Evolutionary conservation across 2,797 vertebrate genomes (phyloP).

Genomic region (Clarias platycephalus): DNA sequence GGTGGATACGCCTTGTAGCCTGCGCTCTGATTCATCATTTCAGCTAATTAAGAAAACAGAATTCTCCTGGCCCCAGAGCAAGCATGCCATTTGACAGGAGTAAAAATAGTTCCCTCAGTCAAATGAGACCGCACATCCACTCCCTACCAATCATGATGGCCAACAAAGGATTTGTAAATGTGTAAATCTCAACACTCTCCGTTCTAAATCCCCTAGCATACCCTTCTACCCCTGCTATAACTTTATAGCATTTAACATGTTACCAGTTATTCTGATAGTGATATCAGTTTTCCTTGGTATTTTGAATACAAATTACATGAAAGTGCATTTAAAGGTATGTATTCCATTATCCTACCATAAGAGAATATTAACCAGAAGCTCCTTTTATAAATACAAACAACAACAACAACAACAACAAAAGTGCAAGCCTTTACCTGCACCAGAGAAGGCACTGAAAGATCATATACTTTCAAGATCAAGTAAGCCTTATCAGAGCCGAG

Average conservation of each 20-base stretch:
- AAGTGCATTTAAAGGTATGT: constrained; percentile 47
- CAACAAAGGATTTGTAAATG: constrained; percentile 47
- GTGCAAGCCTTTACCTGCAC: not conserved
- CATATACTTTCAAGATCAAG: too few species aligned
- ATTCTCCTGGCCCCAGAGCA: constrained; percentile 41
- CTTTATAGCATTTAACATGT: constrained; percentile 31
- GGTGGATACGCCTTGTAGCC: constrained; percentile 43
- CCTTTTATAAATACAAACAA: constrained; percentile 49
- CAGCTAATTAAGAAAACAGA: constrained; percentile 53
- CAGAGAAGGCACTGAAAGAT: constrained; percentile 15
- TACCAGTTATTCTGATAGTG: constrained; percentile 14
- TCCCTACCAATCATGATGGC: constrained; percentile 34
- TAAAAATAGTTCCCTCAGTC: constrained; percentile 50
- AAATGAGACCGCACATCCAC: constrained; percentile 42
- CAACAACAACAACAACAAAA: constrained; percentile 19
- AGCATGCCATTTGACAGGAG: constrained; percentile 49
- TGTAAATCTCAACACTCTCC: constrained; percentile 38
- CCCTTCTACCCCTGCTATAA: constrained; percentile 30
- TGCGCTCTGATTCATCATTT: constrained; percentile 42
- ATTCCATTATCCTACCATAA: constrained; percentile 27
- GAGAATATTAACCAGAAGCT: constrained; percentile 46
- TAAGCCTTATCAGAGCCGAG: not conserved
- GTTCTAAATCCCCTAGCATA: constrained; percentile 22
- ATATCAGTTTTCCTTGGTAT: constrained; percentile 30
- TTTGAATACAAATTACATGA: constrained; percentile 13